Percentiles rank a stretch among this genome's conserved stretches.
phyloP scores from a whole-genome alignment of 92 coral and sea anemone species.

The Pocillopora meandrina region DNA sequence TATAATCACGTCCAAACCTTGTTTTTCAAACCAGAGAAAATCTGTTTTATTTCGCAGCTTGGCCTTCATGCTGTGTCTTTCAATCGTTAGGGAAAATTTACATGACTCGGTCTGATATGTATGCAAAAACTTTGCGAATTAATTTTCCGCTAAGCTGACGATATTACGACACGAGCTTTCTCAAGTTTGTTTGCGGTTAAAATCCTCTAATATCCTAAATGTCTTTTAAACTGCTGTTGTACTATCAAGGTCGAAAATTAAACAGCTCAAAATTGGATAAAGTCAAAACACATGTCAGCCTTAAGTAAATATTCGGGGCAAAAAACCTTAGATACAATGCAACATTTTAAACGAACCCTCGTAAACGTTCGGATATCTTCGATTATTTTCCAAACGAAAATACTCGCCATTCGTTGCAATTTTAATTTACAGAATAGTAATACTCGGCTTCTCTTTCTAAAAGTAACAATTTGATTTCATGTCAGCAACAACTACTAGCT shows the following conservation, averaged over 20 bases:
- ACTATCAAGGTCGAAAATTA: neutral
- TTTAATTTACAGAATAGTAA: neutral
- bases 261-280: neutral
- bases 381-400: neutral
- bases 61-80: slow-evolving; percentile 30
- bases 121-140: slow-evolving; percentile 30
- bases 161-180: neutral
- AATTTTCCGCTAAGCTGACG: slow-evolving; percentile 16
- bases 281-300: too few relatives aligned
- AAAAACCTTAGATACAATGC: neutral
- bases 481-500: too few relatives aligned
- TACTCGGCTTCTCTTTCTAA: too few relatives aligned
- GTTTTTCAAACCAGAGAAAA: neutral
- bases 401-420: neutral
- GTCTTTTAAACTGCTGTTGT: neutral
- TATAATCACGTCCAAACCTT: neutral
- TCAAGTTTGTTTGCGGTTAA: slow-evolving; percentile 1
- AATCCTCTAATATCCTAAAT: slow-evolving; percentile 7
- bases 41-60: neutral
- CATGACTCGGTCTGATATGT: neutral
- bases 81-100: slow-evolving; percentile 27
- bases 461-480: too few relatives aligned
- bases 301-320: neutral
- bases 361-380: neutral
- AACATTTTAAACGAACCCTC: neutral